phyloP scores from a whole-genome alignment of 2,113 vertebrate species.

The Microcebus murinus region DNA sequence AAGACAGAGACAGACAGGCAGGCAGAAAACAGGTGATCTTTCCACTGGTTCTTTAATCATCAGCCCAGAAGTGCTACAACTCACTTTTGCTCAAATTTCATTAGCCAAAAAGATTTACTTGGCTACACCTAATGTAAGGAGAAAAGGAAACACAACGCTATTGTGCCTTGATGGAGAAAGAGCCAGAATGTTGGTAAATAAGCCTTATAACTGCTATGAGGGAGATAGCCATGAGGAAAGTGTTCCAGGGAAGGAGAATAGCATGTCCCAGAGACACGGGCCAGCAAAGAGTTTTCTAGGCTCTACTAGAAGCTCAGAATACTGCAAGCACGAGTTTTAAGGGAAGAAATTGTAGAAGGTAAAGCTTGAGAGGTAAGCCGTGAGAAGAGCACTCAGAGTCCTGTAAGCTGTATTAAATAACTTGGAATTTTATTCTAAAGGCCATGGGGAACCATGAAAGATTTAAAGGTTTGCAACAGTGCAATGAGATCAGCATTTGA shows the following conservation, averaged over 20 bases:
- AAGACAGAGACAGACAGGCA: background rate
- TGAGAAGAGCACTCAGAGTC: background rate
- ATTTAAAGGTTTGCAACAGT: background rate
- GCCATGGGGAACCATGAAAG: background rate
- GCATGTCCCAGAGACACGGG: background rate
- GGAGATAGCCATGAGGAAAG: background rate
- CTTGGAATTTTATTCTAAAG: conserved; percentile 24
- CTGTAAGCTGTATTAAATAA: background rate
- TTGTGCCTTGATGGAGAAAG: background rate
- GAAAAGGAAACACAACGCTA: background rate
- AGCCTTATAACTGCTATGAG: background rate
- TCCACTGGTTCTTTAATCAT: background rate
- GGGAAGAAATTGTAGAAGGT: background rate
- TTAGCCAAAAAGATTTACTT: background rate
- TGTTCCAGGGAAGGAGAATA: background rate
- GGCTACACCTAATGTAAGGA: background rate
- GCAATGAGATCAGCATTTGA: background rate
- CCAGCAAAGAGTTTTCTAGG: background rate
- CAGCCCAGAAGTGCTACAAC: background rate
- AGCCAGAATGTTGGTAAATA: background rate
- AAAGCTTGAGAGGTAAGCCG: background rate
- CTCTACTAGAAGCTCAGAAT: background rate
- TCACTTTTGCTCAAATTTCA: background rate
- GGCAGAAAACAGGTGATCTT: background rate
- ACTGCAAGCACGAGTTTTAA: background rate